phyloP scores from a whole-genome alignment of 2,888 invertebrate species.

The Pachycephus smyrnensis region DNA sequence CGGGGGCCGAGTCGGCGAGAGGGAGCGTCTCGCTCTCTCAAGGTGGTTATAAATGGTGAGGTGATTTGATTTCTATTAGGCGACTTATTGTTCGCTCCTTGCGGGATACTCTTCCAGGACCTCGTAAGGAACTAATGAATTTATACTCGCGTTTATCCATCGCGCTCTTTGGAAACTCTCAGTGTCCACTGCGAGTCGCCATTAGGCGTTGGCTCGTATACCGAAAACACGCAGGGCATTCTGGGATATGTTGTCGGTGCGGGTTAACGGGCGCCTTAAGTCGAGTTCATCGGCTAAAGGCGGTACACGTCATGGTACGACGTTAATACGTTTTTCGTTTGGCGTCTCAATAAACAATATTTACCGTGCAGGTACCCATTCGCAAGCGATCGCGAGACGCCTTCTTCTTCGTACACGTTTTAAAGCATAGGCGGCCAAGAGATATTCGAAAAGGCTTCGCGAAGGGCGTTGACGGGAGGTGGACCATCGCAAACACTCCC shows the following conservation, averaged over 20 bases:
- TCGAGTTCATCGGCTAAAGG: conserved; percentile 30
- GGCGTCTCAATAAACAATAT: conserved; percentile 51
- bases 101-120: conserved; percentile 41
- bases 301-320: conserved; percentile 36
- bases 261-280: neutral
- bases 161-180: neutral
- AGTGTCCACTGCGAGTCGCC: neutral
- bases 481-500: conserved; percentile 65
- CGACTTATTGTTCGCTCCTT: conserved; percentile 57
- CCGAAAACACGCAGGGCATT: neutral
- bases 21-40: conserved; percentile 13
- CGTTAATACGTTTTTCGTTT: conserved; percentile 49
- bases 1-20: conserved; percentile 24
- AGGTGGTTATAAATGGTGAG: conserved; percentile 53
- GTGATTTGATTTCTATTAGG: conserved; percentile 65
- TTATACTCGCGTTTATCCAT: conserved; percentile 22
- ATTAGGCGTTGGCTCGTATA: neutral
- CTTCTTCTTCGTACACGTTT: conserved; percentile 28
- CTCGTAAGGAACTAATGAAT: conserved; percentile 37
- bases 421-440: conserved; percentile 13
- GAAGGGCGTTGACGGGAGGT: conserved; percentile 69
- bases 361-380: conserved; percentile 43
- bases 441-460: conserved; percentile 30
- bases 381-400: conserved; percentile 27
- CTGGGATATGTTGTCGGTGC: neutral